Conservation (phyloP, 2,113 vertebrate species). For the Regulus satrapa region DNA sequence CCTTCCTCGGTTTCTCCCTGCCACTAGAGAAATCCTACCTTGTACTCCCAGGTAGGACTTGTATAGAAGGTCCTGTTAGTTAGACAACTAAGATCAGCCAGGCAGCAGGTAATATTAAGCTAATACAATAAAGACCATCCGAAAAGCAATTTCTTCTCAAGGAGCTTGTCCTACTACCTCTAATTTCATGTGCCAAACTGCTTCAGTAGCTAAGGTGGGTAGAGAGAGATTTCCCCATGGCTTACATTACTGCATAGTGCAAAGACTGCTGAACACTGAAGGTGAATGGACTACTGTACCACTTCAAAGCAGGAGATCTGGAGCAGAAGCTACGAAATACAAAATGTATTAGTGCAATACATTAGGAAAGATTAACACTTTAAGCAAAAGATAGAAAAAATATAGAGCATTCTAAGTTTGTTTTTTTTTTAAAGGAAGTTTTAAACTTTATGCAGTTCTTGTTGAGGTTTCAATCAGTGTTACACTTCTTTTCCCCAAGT, state of each 20-base stretch:
- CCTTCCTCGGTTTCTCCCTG: not conserved
- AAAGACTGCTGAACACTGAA: not conserved
- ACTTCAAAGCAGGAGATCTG: not conserved
- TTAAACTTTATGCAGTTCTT: conserved; percentile 33
- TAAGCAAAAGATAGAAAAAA: conserved; percentile 32
- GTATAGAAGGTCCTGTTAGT: not conserved
- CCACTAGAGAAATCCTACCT: not conserved
- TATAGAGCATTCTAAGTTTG: not conserved
- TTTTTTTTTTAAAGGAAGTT: not conserved
- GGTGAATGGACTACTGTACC: not conserved
- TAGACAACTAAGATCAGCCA: not conserved
- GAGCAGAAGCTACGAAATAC: conserved; percentile 16
- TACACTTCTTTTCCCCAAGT: conserved; percentile 60
- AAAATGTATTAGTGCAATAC: conserved; percentile 52
- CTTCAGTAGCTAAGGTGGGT: not conserved
- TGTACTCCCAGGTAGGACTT: not conserved
- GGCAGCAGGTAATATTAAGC: not conserved
- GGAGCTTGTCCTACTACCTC: not conserved
- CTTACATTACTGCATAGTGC: not conserved
- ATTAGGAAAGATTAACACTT: not conserved
- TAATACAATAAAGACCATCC: not conserved
- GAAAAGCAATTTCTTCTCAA: not conserved
- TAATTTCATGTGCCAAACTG: not conserved
- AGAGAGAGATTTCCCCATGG: not conserved
- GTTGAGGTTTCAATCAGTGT: conserved; percentile 69